These are phyloP conservation scores for Thamnophis elegans DNA, from an alignment of 2,797 vertebrate species.

Conservation along the genomic window DNA sequence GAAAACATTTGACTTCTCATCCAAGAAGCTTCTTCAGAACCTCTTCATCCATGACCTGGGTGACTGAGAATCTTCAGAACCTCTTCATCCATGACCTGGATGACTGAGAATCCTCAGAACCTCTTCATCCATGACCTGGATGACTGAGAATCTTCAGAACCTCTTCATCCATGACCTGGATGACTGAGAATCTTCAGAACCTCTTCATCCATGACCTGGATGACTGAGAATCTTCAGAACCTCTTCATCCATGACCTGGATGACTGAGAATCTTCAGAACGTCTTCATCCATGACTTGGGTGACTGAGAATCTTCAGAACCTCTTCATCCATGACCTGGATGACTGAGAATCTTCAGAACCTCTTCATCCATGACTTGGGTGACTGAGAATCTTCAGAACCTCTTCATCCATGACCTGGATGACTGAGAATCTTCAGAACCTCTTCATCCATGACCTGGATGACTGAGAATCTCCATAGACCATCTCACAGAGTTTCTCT, in stretches of 20 bases:
- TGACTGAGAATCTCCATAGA: neutral
- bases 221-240: neutral
- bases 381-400: neutral
- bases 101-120: neutral
- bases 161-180: neutral
- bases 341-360: neutral
- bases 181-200: neutral
- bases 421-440: neutral
- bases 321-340: neutral
- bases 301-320: neutral
- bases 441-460: neutral
- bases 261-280: neutral
- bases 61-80: neutral
- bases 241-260: neutral
- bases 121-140: neutral
- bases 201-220: neutral
- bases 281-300: neutral
- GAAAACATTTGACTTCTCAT: neutral
- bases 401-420: neutral
- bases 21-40: neutral
- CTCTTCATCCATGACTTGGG: neutral
- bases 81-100: neutral
- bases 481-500: neutral
- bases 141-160: neutral
- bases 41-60: neutral